Base-by-base conservation (phyloP, 2,888 invertebrate genomes). In the Psococerastis gibbosa region DNA sequence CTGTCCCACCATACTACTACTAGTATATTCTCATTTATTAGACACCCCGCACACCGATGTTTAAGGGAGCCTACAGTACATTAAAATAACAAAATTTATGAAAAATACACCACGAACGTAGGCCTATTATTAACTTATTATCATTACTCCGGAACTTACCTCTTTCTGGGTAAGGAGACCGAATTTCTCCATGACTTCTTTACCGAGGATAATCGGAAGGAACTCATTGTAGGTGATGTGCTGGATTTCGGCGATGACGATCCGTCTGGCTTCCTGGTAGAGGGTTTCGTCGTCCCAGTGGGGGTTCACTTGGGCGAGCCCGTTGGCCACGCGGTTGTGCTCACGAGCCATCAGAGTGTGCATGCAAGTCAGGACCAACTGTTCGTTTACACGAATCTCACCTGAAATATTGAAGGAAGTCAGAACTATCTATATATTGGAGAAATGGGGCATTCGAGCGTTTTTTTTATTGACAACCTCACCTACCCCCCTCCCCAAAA, bases 271-370 rank as follows among this genome's bases (percentile, higher is more conserved):
- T 64, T 88, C 88, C 65, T 89, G 89, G 68, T 78, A 91, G 1
- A 89, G 61, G 0, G 80, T 88, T 63, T 91, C 91, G 55, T 91
- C 91, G 55, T 88, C 84, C 91, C 89, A 91, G 58, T 85, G 87
- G 1, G 85, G 85, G 63, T 92, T 91, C 3, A 91, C 71, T 42
- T 72, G 71, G 0, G 77, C 71, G 32, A 94, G 62, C 4, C 66
- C 77, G 43, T 70, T 72, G 1, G 91, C 89, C 1, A 87, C 63
- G 46, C 85, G 69, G 62, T 94, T 94, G 60, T 94, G 92, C 57
- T 92, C 87, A 46, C 89, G 68, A 1, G 89, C 84, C 79, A 87
- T 77, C 27, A 89, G 60, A 0, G 88, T 88, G 58, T 91, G 89
- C 84, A 89, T 87, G 50, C 85, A 85, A 0, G 89, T 79, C 43